Conservation (phyloP, 2,113 vertebrate genomes). For the Enhydra lutris region DNA sequence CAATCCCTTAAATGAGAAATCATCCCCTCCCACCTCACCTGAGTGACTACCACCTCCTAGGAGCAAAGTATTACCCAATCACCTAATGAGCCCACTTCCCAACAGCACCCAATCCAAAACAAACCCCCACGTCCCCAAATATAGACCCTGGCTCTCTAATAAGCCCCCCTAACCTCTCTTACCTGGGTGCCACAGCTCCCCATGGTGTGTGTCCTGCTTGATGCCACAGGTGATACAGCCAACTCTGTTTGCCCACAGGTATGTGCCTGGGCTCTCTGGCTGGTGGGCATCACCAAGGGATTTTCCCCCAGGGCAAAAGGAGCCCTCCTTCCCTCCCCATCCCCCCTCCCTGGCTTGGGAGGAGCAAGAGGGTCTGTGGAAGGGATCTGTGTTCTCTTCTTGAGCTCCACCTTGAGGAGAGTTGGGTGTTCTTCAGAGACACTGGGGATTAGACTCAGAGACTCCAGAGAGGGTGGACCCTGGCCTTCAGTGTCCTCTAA, state of each 20-base stretch:
- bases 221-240: background rate
- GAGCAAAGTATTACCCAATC: background rate
- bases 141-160: background rate
- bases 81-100: background rate
- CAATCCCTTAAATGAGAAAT: background rate
- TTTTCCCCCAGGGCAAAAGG: background rate
- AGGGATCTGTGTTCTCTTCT: background rate
- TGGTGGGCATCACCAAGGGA: background rate
- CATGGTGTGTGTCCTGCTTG: fast-evolving
- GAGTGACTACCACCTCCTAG: fast-evolving
- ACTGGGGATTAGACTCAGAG: background rate
- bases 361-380: background rate
- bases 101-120: background rate
- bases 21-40: background rate
- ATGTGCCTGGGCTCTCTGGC: background rate
- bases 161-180: background rate
- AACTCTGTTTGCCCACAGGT: background rate
- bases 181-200: background rate
- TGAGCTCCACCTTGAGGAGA: background rate
- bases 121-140: background rate
- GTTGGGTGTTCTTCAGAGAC: background rate
- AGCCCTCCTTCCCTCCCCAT: no score
- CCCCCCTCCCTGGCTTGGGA: background rate
- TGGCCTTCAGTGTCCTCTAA: background rate
- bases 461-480: background rate